A percentile compares a stretch with the other conserved stretches of the same genome.
Evolutionary conservation across 1,140 invertebrate species (phyloP).

Genomic region (Limonius californicus): DNA sequence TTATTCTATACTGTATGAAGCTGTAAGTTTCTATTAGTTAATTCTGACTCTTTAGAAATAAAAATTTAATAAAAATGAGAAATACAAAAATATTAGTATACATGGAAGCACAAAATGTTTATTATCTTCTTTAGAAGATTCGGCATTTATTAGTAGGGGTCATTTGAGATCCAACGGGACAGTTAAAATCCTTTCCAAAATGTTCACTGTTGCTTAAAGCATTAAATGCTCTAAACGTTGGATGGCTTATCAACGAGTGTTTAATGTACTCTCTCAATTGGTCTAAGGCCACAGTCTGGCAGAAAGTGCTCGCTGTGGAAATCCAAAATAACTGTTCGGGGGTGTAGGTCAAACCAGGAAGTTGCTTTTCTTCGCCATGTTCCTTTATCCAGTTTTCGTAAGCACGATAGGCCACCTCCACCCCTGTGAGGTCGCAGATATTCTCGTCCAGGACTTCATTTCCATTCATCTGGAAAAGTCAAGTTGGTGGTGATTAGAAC

Average conservation of each 20-base stretch:
- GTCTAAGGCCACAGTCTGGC: slow-evolving; percentile 45
- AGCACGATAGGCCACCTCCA: slow-evolving; percentile 56
- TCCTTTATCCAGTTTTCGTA: slow-evolving; percentile 48
- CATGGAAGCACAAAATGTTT: too few relatives aligned
- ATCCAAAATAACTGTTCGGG: slow-evolving; percentile 56
- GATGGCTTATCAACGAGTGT: slow-evolving; percentile 49
- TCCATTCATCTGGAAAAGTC: not conserved
- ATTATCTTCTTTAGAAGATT: not conserved
- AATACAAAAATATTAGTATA: too few relatives aligned
- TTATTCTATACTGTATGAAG: too few relatives aligned
- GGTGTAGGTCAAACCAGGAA: slow-evolving; percentile 62
- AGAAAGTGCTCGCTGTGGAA: slow-evolving; percentile 54
- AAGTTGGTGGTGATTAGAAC: not conserved
- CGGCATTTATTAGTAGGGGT: slow-evolving; percentile 81
- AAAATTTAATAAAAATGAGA: too few relatives aligned
- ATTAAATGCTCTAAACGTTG: slow-evolving; percentile 56
- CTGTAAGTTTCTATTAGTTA: too few relatives aligned
- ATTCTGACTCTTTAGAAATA: too few relatives aligned
- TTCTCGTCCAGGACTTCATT: slow-evolving; percentile 51
- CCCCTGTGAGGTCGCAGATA: slow-evolving; percentile 62
- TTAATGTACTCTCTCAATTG: slow-evolving; percentile 40
- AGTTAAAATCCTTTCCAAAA: slow-evolving; percentile 65
- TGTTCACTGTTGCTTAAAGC: slow-evolving; percentile 64
- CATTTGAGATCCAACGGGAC: slow-evolving; percentile 70
- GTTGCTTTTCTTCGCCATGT: slow-evolving; percentile 42